Percentiles rank a stretch among this genome's conserved stretches.
These are phyloP conservation scores for Athetis lepigone DNA, from an alignment of 2,888 invertebrate species.

Conservation along the genomic window DNA sequence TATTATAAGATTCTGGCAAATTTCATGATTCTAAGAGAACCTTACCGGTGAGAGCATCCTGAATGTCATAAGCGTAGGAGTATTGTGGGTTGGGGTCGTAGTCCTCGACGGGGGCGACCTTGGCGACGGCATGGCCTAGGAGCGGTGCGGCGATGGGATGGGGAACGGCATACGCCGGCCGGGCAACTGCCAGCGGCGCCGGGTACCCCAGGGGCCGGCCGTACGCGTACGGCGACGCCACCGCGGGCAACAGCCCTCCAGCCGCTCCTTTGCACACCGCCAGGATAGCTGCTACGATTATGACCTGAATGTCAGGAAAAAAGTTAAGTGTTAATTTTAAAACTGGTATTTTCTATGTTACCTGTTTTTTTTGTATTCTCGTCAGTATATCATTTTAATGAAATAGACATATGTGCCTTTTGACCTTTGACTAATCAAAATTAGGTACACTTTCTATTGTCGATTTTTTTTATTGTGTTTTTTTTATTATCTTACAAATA, in stretches of 20 bases:
- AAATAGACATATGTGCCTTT: too few relatives aligned
- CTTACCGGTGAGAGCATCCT: conserved; percentile 92
- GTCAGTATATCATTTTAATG: too few relatives aligned
- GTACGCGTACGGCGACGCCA: conserved; percentile 74
- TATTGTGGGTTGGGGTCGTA: conserved; percentile 92
- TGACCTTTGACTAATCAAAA: too few relatives aligned
- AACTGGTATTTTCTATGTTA: too few relatives aligned
- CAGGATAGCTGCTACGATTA: conserved; percentile 78
- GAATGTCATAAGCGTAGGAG: conserved; percentile 93
- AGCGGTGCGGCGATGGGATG: conserved; percentile 62
- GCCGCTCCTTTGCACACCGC: conserved; percentile 77
- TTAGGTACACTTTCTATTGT: too few relatives aligned
- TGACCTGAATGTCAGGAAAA: conserved; percentile 67
- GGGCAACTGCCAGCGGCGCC: conserved; percentile 78
- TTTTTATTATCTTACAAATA: too few relatives aligned
- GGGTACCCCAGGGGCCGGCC: conserved; percentile 73
- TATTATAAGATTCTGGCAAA: too few relatives aligned
- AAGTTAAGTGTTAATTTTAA: background rate
- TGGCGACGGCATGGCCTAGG: conserved; percentile 75
- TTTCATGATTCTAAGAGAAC: too few relatives aligned
- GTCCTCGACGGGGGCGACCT: conserved; percentile 87
- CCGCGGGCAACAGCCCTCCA: conserved; percentile 75
- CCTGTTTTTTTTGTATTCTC: too few relatives aligned
- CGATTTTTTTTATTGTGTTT: too few relatives aligned
- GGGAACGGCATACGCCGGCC: conserved; percentile 61